These are phyloP conservation scores for Falco biarmicus DNA, from an alignment of 2,797 vertebrate genomes.

Conservation along the genomic window DNA sequence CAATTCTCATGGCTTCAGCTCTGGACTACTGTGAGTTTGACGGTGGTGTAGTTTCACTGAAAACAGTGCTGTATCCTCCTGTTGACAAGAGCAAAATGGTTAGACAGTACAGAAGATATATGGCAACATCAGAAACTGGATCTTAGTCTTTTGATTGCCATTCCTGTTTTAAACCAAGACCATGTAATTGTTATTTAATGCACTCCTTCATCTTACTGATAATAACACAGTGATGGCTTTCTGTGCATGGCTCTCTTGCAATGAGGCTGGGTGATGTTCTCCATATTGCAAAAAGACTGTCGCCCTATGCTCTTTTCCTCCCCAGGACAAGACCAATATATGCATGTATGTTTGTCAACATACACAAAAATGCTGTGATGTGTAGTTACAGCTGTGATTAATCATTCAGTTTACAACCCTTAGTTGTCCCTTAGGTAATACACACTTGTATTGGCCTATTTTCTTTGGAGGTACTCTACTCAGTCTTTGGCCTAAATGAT, in stretches of 20 bases:
- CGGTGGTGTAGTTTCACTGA: neutral
- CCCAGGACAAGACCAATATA: neutral
- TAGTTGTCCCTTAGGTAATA: neutral
- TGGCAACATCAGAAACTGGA: neutral
- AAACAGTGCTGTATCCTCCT: neutral
- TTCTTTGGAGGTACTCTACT: neutral
- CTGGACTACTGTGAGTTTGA: neutral
- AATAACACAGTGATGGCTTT: neutral
- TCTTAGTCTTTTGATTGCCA: neutral
- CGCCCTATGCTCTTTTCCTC: neutral
- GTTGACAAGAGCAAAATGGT: neutral
- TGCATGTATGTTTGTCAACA: neutral
- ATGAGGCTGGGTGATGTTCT: neutral
- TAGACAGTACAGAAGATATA: neutral
- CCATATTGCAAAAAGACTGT: neutral
- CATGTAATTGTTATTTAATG: neutral
- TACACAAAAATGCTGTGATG: neutral
- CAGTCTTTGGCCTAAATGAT: neutral
- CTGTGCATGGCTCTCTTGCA: neutral
- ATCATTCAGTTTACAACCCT: neutral
- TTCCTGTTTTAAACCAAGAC: neutral
- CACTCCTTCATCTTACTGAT: neutral
- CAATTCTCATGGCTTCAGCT: neutral
- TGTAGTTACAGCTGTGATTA: slow-evolving; percentile 5
- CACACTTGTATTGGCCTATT: neutral